These are phyloP conservation scores for Nannoperca obscura DNA, from an alignment of 2,797 vertebrate genomes.

Conservation along the genomic window DNA sequence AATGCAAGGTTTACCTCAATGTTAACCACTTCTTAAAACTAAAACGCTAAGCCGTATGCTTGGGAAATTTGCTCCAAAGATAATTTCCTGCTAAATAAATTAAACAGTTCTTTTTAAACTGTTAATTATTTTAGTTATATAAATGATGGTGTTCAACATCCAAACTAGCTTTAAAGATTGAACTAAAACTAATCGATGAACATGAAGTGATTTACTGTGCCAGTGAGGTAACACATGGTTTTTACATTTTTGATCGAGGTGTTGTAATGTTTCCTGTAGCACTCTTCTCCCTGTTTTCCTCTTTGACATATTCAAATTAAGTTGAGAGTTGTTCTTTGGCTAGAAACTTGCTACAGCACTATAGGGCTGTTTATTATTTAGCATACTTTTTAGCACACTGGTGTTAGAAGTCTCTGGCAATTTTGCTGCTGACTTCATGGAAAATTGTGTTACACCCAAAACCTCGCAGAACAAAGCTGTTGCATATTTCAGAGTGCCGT, in stretches of 20 bases:
- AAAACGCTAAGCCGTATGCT: not conserved
- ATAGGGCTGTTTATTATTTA: constrained; percentile 71
- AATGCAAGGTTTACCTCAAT: not conserved
- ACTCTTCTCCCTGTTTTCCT: constrained; percentile 14
- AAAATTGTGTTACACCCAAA: constrained; percentile 68
- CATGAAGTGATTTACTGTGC: constrained; percentile 26
- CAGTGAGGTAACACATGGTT: constrained; percentile 4
- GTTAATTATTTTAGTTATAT: not conserved
- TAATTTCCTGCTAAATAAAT: not conserved
- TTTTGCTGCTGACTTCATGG: constrained; percentile 63
- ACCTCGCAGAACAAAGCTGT: constrained; percentile 67
- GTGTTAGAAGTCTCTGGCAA: constrained; percentile 47
- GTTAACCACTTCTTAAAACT: not conserved
- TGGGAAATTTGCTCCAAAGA: not conserved
- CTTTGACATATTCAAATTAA: constrained; percentile 44
- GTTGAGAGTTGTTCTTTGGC: constrained; percentile 18
- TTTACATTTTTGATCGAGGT: constrained; percentile 29
- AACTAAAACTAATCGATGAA: not conserved
- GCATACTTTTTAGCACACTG: constrained; percentile 41
- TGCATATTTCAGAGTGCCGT: constrained; percentile 72
- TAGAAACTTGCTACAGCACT: constrained; percentile 47
- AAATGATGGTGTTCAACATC: not conserved
- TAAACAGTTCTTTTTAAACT: constrained; percentile 2
- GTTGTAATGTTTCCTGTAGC: constrained; percentile 11
- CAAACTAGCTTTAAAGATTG: constrained; percentile 1